These are phyloP conservation scores for Pteria penguin DNA, from an alignment of 2,888 invertebrate genomes.

Conservation along the genomic window DNA sequence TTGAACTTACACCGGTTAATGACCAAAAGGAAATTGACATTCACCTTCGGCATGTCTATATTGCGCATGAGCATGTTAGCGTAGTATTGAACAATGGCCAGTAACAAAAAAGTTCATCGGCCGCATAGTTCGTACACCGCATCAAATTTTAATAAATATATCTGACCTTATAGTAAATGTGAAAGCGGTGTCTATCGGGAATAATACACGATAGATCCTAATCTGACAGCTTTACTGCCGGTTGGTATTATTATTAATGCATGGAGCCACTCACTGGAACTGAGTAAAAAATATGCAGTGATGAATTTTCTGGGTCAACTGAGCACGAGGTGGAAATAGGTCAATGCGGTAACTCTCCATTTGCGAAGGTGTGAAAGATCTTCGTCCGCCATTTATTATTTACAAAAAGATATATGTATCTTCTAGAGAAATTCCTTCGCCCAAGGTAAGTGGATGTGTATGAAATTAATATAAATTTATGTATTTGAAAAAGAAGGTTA, in stretches of 20 bases:
- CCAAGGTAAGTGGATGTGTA: slow-evolving; percentile 38
- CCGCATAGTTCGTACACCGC: neutral
- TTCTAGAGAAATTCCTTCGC: slow-evolving; percentile 35
- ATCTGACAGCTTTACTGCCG: neutral
- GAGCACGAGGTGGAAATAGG: slow-evolving; percentile 23
- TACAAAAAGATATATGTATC: slow-evolving; percentile 37
- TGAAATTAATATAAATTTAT: too few relatives aligned
- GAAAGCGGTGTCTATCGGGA: too few relatives aligned
- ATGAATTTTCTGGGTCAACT: slow-evolving; percentile 30
- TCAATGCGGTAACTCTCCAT: slow-evolving; percentile 40
- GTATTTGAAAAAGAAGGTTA: too few relatives aligned
- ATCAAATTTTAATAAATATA: neutral
- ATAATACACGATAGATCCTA: too few relatives aligned
- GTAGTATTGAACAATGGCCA: neutral
- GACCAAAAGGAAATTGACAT: neutral
- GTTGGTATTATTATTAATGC: neutral
- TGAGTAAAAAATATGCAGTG: neutral
- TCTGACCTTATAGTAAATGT: too few relatives aligned
- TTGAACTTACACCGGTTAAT: too few relatives aligned
- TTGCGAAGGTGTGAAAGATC: slow-evolving; percentile 49
- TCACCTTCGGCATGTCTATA: neutral
- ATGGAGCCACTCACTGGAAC: neutral
- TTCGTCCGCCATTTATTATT: slow-evolving; percentile 41
- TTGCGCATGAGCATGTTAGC: neutral
- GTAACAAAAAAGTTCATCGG: neutral